Evolutionary conservation across 92 coral and sea anemone genomes (phyloP).

Genomic region (Porites evermanni): DNA sequence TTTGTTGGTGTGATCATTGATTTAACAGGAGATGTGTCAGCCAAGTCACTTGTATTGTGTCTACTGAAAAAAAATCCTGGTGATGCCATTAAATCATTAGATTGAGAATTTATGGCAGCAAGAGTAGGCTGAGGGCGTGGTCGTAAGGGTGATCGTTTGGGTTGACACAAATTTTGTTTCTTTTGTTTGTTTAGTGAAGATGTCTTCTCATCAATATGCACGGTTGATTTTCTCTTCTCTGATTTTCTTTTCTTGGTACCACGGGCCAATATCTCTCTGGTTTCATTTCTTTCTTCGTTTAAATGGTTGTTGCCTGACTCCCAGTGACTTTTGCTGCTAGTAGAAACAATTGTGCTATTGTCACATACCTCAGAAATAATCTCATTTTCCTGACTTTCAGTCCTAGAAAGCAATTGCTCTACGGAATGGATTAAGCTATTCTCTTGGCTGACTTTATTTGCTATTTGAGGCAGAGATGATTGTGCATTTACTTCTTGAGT

Average conservation of each 20-base stretch:
- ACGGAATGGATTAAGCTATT: neutral
- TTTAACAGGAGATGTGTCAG: constrained; percentile 69
- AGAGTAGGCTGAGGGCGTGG: constrained; percentile 79
- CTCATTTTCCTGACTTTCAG: constrained; percentile 40
- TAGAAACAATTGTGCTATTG: neutral
- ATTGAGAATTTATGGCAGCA: constrained; percentile 87
- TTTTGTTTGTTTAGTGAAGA: constrained; percentile 5
- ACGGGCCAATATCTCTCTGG: constrained; percentile 39
- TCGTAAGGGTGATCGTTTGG: constrained; percentile 71
- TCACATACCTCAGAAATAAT: neutral
- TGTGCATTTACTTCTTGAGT: neutral
- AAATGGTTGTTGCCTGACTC: neutral
- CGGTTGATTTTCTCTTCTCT: constrained; percentile 41
- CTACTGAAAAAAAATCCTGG: constrained; percentile 56
- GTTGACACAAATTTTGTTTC: constrained; percentile 12
- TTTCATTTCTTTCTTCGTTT: neutral
- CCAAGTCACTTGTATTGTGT: constrained; percentile 38
- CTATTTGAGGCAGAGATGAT: constrained; percentile 10
- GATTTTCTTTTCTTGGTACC: constrained; percentile 29
- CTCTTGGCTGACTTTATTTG: neutral
- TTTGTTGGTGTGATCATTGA: constrained; percentile 72
- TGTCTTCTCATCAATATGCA: constrained; percentile 13
- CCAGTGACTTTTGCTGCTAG: neutral
- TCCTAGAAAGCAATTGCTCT: constrained; percentile 26
- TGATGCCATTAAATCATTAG: constrained; percentile 34